These are phyloP conservation scores for Tenualosa thibaudeaui DNA, from an alignment of 2,797 vertebrate species.

Conservation along the genomic window DNA sequence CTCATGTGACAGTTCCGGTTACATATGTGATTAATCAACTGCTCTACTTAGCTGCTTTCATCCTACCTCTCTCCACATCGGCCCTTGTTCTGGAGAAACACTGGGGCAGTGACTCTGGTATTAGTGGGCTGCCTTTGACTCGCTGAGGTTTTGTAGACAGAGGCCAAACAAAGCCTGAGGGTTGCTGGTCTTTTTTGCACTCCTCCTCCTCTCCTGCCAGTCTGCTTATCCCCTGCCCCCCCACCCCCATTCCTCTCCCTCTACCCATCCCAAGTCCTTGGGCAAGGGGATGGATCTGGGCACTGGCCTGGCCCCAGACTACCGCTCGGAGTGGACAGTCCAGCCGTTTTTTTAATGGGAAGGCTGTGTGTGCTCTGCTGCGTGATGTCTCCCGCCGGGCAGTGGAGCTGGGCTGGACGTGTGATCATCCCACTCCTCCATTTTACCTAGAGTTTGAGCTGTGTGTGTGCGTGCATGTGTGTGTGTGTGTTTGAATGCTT, in stretches of 20 bases:
- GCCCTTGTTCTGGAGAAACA: constrained; percentile 38
- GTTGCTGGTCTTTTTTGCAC: constrained; percentile 42
- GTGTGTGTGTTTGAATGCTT: constrained; percentile 11
- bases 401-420: constrained; percentile 52
- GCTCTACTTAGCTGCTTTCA: constrained; percentile 5
- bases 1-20: constrained; percentile 22
- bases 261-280: constrained; percentile 62
- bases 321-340: constrained; percentile 39
- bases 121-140: constrained; percentile 46
- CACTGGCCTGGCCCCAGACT: constrained; percentile 57
- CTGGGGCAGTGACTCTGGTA: constrained; percentile 44
- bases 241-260: not conserved
- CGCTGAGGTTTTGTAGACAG: constrained; percentile 54
- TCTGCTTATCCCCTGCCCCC: constrained; percentile 56
- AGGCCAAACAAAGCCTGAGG: constrained; percentile 48
- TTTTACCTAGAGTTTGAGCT: constrained; percentile 32
- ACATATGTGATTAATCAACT: constrained; percentile 15
- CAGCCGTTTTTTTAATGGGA: constrained; percentile 56
- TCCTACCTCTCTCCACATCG: constrained; percentile 20
- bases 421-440: constrained; percentile 53
- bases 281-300: constrained; percentile 61
- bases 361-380: constrained; percentile 46
- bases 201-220: not conserved
- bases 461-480: constrained; percentile 21
- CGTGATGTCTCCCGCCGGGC: constrained; percentile 56